Percentiles rank a stretch among this genome's conserved stretches.
Conservation (phyloP, 30 jellyfish, hydroid and myxozoan species). For the Cassiopea xamachana region DNA sequence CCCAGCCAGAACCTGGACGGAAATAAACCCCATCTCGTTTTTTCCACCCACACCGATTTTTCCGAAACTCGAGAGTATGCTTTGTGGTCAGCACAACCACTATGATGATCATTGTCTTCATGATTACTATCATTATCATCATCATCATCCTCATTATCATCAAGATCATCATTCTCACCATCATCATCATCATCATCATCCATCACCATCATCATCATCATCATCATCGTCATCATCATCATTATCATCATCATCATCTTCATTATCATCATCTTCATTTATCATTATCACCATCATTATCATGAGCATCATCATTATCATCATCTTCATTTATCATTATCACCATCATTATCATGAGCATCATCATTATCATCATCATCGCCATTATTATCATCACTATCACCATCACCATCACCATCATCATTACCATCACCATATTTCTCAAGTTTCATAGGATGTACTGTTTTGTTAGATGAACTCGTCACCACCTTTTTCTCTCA, state of each 20-base stretch:
- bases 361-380: neutral
- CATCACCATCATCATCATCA: neutral
- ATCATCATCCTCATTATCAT: no score
- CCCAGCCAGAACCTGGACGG: no score
- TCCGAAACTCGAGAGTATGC: no score
- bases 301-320: neutral
- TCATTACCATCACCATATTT: neutral
- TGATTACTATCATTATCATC: no score
- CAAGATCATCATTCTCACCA: no score
- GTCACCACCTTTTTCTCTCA: no score
- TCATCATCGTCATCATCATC: neutral
- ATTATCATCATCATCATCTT: neutral
- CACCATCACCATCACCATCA: neutral
- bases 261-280: neutral
- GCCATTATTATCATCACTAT: neutral
- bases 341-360: neutral
- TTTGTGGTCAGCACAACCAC: no score
- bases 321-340: neutral
- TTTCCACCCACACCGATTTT: no score
- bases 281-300: neutral
- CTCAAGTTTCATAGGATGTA: neutral
- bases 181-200: no score
- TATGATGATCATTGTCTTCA: no score
- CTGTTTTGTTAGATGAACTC: no score
- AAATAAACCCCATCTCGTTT: no score